These are phyloP conservation scores for Hemibagrus wyckioides DNA, from an alignment of 2,113 vertebrate genomes.

Conservation along the genomic window DNA sequence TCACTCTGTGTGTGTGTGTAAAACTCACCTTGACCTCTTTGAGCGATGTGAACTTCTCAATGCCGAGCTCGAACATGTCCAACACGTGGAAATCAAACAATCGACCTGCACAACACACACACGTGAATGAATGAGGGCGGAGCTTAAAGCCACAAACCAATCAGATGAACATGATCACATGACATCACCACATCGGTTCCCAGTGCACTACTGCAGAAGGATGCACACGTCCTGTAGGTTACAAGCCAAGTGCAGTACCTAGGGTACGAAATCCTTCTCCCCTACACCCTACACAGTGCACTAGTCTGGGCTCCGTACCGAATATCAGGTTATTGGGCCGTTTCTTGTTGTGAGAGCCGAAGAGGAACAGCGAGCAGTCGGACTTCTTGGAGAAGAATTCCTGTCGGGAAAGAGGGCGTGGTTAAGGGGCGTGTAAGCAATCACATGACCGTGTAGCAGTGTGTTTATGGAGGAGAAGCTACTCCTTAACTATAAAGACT, in stretches of 20 bases:
- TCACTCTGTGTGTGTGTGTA: background rate
- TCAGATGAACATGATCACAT: background rate
- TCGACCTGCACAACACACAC: conserved; percentile 75
- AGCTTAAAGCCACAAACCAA: background rate
- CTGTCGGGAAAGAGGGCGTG: conserved; percentile 63
- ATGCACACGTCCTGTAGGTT: background rate
- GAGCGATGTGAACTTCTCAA: conserved; percentile 87
- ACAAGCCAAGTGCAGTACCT: background rate
- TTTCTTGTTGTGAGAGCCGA: conserved; percentile 98
- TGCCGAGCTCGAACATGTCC: conserved; percentile 94
- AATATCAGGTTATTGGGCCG: conserved; percentile 91
- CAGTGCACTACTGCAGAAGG: background rate
- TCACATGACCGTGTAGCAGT: background rate
- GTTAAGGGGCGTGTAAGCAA: background rate
- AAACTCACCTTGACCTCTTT: conserved; percentile 86
- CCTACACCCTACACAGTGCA: background rate
- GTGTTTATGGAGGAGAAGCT: background rate
- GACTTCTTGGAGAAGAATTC: conserved; percentile 98
- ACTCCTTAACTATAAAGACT: conserved; percentile 52
- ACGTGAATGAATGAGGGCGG: background rate
- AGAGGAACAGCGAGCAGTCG: conserved; percentile 93
- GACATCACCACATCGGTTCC: background rate
- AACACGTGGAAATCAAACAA: conserved; percentile 95
- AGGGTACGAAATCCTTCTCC: background rate
- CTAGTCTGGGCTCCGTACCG: conserved; percentile 71